These are phyloP conservation scores for Gryllus bimaculatus DNA, from an alignment of 1,140 invertebrate species.

Conservation along the genomic window DNA sequence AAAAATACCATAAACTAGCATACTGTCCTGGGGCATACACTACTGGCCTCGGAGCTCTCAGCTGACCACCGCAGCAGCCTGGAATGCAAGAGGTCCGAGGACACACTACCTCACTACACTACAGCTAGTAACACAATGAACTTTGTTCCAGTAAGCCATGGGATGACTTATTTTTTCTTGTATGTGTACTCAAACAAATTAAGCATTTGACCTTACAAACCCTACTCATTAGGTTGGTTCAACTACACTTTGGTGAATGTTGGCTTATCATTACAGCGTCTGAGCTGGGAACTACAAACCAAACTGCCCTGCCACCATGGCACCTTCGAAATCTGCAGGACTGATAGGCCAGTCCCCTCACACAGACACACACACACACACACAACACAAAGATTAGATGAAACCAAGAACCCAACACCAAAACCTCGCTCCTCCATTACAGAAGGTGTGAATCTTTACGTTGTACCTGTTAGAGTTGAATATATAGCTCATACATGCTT, in stretches of 20 bases:
- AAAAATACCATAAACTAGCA: slow-evolving; percentile 1
- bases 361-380: neutral
- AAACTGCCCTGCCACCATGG: neutral
- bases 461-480: neutral
- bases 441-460: neutral
- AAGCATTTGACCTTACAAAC: neutral
- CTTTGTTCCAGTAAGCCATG: slow-evolving; percentile 3
- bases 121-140: neutral
- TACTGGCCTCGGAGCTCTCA: neutral
- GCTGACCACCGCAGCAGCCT: neutral
- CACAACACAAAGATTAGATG: neutral
- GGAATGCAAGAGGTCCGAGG: neutral
- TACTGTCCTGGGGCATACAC: neutral
- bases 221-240: neutral
- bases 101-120: neutral
- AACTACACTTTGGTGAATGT: slow-evolving; percentile 1
- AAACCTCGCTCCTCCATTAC: neutral
- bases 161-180: neutral
- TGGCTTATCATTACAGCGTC: neutral
- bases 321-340: neutral
- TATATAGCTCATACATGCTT: neutral
- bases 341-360: neutral
- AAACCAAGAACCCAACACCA: slow-evolving; percentile 1
- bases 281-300: neutral
- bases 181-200: neutral